Conservation (phyloP, 1,140 invertebrate species). For the Agrypnia vestita region DNA sequence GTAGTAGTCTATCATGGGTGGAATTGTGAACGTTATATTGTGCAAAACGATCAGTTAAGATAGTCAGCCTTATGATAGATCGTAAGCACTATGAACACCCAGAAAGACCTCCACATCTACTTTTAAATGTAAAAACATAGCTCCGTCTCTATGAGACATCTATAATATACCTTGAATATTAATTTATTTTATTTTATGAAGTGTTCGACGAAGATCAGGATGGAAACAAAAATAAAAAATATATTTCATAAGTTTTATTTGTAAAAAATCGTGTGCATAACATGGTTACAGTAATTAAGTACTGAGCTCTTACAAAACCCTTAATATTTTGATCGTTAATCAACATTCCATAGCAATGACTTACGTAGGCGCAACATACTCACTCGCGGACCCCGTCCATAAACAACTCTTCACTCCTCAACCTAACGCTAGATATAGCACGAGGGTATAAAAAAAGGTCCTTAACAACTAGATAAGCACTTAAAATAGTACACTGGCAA, state of each 20-base stretch:
- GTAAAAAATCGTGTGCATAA: conserved; percentile 24
- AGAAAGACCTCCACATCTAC: too few relatives aligned
- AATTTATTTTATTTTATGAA: too few relatives aligned
- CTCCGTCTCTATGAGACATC: too few relatives aligned
- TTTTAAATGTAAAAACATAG: too few relatives aligned
- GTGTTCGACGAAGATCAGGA: background rate
- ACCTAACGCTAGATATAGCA: background rate
- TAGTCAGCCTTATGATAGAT: too few relatives aligned
- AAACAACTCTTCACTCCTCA: background rate
- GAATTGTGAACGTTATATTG: too few relatives aligned
- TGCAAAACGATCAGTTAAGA: too few relatives aligned
- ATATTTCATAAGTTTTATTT: conserved; percentile 6
- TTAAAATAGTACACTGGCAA: background rate
- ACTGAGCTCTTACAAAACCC: conserved; percentile 6
- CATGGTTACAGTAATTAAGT: conserved; percentile 39
- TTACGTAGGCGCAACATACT: background rate
- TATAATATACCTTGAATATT: too few relatives aligned
- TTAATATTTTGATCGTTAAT: conserved; percentile 15
- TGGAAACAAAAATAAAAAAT: background rate
- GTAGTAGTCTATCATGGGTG: too few relatives aligned
- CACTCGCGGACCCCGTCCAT: background rate
- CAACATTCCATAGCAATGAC: background rate
- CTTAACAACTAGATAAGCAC: conserved; percentile 25
- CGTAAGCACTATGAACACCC: too few relatives aligned
- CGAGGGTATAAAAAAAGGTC: conserved; percentile 30